Conservation (phyloP, 2,797 vertebrate species). For the Onychomys torridus region DNA sequence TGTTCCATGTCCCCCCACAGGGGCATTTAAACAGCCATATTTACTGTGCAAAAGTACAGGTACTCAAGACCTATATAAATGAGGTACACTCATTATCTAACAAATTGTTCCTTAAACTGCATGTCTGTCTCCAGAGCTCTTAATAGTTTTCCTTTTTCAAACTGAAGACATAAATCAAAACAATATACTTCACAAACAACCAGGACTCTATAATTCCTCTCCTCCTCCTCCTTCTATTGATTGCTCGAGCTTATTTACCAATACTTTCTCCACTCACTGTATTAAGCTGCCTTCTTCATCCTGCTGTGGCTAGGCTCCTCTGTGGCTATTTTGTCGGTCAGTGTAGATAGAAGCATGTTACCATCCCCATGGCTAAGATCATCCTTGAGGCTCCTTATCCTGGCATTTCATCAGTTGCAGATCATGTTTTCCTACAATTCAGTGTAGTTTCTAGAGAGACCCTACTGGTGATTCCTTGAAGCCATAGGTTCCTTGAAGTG, state of each 20-base stretch:
- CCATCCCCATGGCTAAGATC: too few species aligned
- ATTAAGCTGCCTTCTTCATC: not conserved
- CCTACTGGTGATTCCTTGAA: not conserved
- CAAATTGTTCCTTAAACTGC: constrained; percentile 26
- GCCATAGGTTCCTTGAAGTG: not conserved
- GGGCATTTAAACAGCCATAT: not conserved
- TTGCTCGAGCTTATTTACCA: constrained; percentile 16
- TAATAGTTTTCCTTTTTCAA: constrained; percentile 60
- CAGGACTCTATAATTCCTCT: constrained; percentile 38
- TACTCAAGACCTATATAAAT: constrained; percentile 51
- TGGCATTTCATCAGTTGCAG: not conserved
- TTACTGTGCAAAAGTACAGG: not conserved
- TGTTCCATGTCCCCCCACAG: not conserved
- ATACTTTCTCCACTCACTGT: constrained; percentile 39
- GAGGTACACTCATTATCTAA: constrained; percentile 50
- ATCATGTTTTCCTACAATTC: not conserved
- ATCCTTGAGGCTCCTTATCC: not conserved
- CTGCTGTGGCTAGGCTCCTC: not conserved
- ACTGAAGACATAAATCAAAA: constrained; percentile 70
- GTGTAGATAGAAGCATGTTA: not conserved
- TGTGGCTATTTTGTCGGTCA: not conserved
- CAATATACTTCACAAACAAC: constrained; percentile 52
- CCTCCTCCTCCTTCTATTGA: constrained; percentile 25
- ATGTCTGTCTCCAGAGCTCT: constrained; percentile 67
- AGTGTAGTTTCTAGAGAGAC: not conserved